Evolutionary conservation across 1,140 invertebrate species (phyloP), one percentile per base, ranked within the genome.

Genomic region (Cherax destructor): DNA sequence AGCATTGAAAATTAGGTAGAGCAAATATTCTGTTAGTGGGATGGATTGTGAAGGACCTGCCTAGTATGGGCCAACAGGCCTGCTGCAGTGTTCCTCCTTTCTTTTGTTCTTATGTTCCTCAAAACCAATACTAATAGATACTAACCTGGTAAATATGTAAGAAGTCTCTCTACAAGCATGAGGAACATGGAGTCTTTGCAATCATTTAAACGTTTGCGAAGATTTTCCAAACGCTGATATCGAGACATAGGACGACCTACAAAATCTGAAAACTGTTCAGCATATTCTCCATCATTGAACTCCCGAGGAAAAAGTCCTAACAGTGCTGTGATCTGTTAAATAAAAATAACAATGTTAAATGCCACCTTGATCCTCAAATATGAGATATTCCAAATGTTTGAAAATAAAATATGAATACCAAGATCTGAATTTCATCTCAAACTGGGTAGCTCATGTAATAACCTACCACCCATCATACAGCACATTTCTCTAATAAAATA

Each of bases 221-320:
- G 78, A 83, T 93, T 93, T 59, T 93, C 92, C 9, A 93, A 41
- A 30, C 92, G 85, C 77, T 93, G 90, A 80, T 92, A 92, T 24
- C 92, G 81, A 16, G 92, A 92, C 90, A 93, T 86, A 6, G 96
- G 96, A 93, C 95, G 95, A 24, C 96, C 96, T 87, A 94, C 94
- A 61, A 92, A 86, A 30, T 88, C 81, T 52, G 87, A 61, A 84
- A 93, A 93, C 61, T 91, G 80, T 13, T 91, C 87, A 7, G 86
- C 86, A 83, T 90, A 93, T 78, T 91, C 91, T 30, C 93, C 93
- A 85, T 93, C 92, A 79, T 84, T 91, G 78, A 92, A 93, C 74
- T 92, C 93, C 41, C 86, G 77, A 21, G 93, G 93, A 83, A 93
- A 93, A 47, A 90, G 93, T 56, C 93, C 93, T 79, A 93, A 80